Evolutionary conservation across 2,113 vertebrate genomes (phyloP).

Genomic region (Mugil cephalus): DNA sequence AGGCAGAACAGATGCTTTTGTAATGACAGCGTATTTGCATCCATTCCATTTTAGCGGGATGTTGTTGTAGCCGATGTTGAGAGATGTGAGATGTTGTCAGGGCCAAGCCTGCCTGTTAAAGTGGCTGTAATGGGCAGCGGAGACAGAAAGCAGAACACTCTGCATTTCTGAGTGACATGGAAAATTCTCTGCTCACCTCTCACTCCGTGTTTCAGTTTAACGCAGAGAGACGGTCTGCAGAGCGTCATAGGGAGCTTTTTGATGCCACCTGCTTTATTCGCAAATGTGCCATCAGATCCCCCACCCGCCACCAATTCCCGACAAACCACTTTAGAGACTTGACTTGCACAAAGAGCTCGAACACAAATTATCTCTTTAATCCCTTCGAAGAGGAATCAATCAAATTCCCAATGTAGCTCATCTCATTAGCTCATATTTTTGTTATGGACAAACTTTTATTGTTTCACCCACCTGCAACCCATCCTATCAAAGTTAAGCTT

Average conservation of each 20-base stretch:
- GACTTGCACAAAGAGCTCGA: no score
- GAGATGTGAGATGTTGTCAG: constrained; percentile 14
- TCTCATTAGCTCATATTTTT: no score
- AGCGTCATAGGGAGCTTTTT: constrained; percentile 29
- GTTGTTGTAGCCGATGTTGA: constrained; percentile 14
- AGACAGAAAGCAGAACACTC: constrained; percentile 57
- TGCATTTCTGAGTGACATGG: constrained; percentile 76
- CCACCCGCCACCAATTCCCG: no score
- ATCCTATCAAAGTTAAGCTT: no score
- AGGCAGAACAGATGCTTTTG: constrained; percentile 34
- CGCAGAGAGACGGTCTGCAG: constrained; percentile 15
- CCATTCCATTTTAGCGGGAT: constrained; percentile 21
- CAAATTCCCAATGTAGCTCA: no score
- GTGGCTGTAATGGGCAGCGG: constrained; percentile 45
- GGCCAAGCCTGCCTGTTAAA: constrained; percentile 27
- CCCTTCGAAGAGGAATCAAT: no score
- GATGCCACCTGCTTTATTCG: neutral
- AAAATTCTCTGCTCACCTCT: constrained; percentile 69
- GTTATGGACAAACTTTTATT: no score
- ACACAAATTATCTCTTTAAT: no score
- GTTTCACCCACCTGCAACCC: no score
- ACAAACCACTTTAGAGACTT: no score
- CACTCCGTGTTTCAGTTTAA: constrained; percentile 28
- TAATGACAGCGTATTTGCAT: constrained; percentile 23
- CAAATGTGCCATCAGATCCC: no score